Evolutionary conservation across 1,140 invertebrate genomes (phyloP).

Genomic region (Asobara japonica): DNA sequence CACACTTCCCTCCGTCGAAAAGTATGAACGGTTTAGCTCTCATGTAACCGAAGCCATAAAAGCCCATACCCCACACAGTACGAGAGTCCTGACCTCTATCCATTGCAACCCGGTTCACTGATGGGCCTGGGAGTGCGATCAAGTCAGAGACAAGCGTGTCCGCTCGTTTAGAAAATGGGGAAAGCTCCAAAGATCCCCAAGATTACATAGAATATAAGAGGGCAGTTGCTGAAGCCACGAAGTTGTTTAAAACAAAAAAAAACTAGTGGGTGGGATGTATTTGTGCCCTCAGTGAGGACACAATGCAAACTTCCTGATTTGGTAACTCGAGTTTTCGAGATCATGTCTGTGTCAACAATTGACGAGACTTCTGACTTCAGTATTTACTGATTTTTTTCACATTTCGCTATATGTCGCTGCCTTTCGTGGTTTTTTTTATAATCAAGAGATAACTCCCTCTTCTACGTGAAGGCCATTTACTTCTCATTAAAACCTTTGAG

Average conservation of each 20-base stretch:
- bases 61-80: background rate
- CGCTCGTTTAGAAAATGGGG: slow-evolving; percentile 16
- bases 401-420: too few relatives aligned
- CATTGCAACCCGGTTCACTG: slow-evolving; percentile 23
- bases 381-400: too few relatives aligned
- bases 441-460: too few relatives aligned
- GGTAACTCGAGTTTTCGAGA: too few relatives aligned
- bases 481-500: too few relatives aligned
- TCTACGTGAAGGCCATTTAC: too few relatives aligned
- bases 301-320: too few relatives aligned
- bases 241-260: slow-evolving; percentile 22
- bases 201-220: slow-evolving; percentile 20
- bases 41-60: background rate
- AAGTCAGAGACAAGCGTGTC: background rate
- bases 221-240: background rate
- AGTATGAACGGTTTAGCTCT: background rate
- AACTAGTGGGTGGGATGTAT: too few relatives aligned
- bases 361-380: too few relatives aligned
- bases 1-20: background rate
- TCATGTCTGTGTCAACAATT: too few relatives aligned
- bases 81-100: background rate
- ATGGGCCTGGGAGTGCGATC: slow-evolving; percentile 23
- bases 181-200: background rate
- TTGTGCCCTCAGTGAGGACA: too few relatives aligned
- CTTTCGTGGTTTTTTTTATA: too few relatives aligned